Evolutionary conservation across 2,113 vertebrate genomes (phyloP).

Genomic region (Hiodon alosoides): DNA sequence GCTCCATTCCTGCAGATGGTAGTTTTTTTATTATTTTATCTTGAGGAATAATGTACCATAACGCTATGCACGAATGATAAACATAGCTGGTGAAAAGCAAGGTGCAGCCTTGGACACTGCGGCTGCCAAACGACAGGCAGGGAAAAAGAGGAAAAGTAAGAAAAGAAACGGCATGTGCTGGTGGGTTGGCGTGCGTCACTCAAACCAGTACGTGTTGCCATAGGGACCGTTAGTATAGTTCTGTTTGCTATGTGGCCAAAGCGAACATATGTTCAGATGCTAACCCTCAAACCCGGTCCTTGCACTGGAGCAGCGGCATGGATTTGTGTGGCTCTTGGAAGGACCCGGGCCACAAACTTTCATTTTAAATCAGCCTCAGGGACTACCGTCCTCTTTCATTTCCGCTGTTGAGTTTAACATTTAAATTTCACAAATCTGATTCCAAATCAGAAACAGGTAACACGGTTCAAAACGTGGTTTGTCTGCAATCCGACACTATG

Average conservation of each 20-base stretch:
- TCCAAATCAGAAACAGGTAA: conserved; percentile 18
- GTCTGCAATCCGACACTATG: too few relatives aligned
- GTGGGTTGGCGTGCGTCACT: neutral
- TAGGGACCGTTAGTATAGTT: too few relatives aligned
- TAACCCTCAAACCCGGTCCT: neutral
- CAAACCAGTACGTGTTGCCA: too few relatives aligned
- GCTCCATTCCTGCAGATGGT: conserved; percentile 56
- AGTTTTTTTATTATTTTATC: conserved; percentile 49
- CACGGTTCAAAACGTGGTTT: neutral
- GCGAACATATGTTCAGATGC: too few relatives aligned
- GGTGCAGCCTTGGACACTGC: conserved; percentile 14
- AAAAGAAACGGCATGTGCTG: neutral
- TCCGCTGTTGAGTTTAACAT: conserved; percentile 5
- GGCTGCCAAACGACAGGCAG: neutral
- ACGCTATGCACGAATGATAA: conserved; percentile 38
- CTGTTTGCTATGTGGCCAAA: neutral
- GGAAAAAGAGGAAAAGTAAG: neutral
- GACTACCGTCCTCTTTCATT: conserved; percentile 16
- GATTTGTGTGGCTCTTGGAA: neutral
- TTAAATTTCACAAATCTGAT: neutral
- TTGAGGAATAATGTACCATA: conserved; percentile 44
- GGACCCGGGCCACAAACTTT: neutral
- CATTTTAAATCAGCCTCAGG: conserved; percentile 11
- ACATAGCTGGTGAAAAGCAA: conserved; percentile 23
- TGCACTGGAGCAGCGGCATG: neutral